phyloP scores from a whole-genome alignment of 2,888 invertebrate species.

The Drosophila fungiperda region DNA sequence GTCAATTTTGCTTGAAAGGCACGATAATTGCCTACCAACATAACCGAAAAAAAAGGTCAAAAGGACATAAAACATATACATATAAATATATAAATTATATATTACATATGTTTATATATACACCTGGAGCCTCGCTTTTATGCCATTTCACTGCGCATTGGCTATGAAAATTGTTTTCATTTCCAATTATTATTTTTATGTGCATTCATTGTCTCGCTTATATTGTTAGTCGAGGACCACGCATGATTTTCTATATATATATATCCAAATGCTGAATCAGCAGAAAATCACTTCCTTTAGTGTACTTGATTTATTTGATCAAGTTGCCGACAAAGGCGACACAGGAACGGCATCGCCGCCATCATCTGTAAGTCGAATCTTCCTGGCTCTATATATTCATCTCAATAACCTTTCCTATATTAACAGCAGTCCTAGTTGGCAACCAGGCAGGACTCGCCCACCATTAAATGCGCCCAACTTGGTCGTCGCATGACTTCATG shows the following conservation, averaged over 20 bases:
- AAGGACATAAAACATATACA: constrained; percentile 22
- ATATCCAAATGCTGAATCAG: constrained; percentile 65
- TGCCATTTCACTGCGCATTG: constrained; percentile 66
- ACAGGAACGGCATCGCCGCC: background rate
- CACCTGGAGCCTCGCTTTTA: constrained; percentile 64
- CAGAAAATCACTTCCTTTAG: constrained; percentile 63
- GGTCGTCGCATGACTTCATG: constrained; percentile 74
- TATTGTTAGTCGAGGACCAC: constrained; percentile 18
- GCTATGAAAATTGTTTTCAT: constrained; percentile 80
- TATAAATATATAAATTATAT: background rate
- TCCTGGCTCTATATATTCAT: constrained; percentile 45
- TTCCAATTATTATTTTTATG: constrained; percentile 82
- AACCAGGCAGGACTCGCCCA: background rate
- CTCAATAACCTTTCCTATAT: constrained; percentile 77
- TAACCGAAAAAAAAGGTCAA: constrained; percentile 59
- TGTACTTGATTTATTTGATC: constrained; percentile 81
- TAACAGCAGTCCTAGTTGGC: constrained; percentile 57
- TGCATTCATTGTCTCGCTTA: constrained; percentile 69
- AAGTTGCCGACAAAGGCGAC: constrained; percentile 50
- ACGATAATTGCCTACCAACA: constrained; percentile 61
- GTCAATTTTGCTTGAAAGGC: constrained; percentile 48
- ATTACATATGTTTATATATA: background rate
- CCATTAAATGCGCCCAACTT: background rate
- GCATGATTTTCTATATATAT: constrained; percentile 64
- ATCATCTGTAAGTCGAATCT: constrained; percentile 9